Conservation (phyloP, 2,888 invertebrate genomes). For the Clitarchus hookeri region DNA sequence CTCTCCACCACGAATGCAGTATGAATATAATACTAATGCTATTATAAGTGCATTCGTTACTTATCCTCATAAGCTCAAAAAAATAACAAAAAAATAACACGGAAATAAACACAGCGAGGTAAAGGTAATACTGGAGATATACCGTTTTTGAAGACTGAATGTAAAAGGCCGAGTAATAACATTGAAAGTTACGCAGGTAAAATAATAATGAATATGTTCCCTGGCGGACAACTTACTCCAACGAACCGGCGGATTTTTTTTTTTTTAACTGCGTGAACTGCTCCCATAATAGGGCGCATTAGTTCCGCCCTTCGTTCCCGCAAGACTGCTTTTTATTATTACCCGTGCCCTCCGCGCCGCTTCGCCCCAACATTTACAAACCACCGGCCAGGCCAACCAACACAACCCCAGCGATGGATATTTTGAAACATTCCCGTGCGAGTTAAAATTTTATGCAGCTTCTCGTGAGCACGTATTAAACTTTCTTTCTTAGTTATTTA, state of each 20-base stretch:
- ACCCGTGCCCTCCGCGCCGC: not conserved
- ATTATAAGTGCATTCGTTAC: too few species aligned
- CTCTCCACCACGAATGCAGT: too few species aligned
- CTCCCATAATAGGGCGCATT: conserved; percentile 5
- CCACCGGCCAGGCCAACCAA: not conserved
- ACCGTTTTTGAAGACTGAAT: not conserved
- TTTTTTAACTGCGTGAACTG: not conserved
- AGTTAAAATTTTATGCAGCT: not conserved
- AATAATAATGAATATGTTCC: conserved; percentile 4
- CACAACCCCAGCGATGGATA: not conserved
- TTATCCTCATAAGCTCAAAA: too few species aligned
- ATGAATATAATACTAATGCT: too few species aligned
- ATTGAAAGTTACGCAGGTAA: not conserved
- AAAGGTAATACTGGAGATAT: not conserved
- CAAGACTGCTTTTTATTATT: conserved; percentile 1
- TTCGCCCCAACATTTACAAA: not conserved
- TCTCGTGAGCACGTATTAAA: not conserved
- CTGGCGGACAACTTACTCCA: not conserved
- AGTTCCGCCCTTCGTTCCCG: conserved; percentile 8
- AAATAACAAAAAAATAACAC: too few species aligned
- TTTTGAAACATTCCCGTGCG: not conserved
- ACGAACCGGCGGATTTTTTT: not conserved
- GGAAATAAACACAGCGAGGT: not conserved
- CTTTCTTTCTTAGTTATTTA: not conserved
- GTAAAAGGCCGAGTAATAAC: not conserved